Evolutionary conservation across 2,797 vertebrate genomes (phyloP).

Genomic region (Rousettus madagascariensis): DNA sequence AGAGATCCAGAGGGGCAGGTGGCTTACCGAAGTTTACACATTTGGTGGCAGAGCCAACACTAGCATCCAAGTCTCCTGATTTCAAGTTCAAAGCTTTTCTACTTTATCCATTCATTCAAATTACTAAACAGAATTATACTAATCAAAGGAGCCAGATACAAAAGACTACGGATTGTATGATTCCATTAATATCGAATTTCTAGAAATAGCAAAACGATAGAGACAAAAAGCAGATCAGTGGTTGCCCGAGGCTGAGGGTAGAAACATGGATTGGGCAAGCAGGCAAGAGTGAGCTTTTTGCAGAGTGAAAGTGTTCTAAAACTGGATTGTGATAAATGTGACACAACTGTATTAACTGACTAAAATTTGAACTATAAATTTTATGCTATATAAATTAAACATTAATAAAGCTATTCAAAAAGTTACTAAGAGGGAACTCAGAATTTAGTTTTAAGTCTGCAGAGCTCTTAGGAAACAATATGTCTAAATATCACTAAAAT

Average conservation of each 20-base stretch:
- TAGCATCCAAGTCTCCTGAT: conserved; percentile 1
- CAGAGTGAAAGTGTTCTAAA: conserved; percentile 14
- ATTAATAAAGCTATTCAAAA: background rate
- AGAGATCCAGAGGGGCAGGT: background rate
- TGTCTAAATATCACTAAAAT: conserved; percentile 20
- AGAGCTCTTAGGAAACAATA: background rate
- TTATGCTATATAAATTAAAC: conserved; percentile 23
- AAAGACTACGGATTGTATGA: conserved; percentile 3
- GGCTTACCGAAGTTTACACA: background rate
- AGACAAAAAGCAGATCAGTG: conserved; percentile 13
- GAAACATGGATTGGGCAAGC: background rate
- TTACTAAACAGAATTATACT: conserved; percentile 3
- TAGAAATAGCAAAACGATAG: conserved; percentile 46
- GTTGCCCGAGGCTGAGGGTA: background rate
- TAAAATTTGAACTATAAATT: conserved; percentile 30
- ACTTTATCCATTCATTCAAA: conserved; percentile 22
- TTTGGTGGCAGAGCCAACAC: background rate
- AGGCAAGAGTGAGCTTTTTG: background rate
- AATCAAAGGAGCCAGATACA: background rate
- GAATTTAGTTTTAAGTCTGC: background rate
- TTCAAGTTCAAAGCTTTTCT: conserved; percentile 46
- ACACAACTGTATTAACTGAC: background rate
- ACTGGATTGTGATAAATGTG: background rate
- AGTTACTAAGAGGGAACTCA: conserved; percentile 16
- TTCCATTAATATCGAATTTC: conserved; percentile 3